Percentiles rank a stretch among this genome's conserved stretches.
Conservation (phyloP, 2,113 vertebrate genomes). For the Eudyptes chrysolophus region DNA sequence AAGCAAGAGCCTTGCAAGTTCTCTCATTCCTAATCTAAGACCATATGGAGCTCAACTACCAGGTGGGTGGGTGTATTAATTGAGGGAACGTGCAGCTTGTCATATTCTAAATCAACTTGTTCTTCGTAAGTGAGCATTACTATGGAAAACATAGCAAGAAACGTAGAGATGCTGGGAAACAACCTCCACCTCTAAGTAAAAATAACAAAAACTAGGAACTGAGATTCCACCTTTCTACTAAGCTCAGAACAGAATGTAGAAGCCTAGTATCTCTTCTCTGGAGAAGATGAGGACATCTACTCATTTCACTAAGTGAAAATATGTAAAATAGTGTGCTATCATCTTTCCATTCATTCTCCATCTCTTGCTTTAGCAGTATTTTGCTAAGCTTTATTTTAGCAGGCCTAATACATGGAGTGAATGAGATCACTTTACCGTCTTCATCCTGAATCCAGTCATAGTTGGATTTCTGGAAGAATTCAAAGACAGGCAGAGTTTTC, state of each 20-base stretch:
- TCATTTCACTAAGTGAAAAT: background rate
- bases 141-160: slow-evolving; percentile 10
- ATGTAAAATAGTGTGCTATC: background rate
- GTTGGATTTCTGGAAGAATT: background rate
- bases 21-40: background rate
- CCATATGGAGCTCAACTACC: slow-evolving; percentile 4
- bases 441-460: background rate
- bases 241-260: background rate
- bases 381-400: background rate
- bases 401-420: background rate
- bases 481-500: background rate
- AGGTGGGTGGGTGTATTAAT: background rate
- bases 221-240: background rate
- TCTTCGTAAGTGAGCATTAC: background rate
- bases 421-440: background rate
- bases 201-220: background rate
- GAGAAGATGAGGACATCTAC: background rate
- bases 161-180: background rate
- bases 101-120: background rate
- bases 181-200: background rate
- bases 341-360: background rate
- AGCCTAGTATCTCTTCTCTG: background rate
- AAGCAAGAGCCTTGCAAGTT: slow-evolving; percentile 24
- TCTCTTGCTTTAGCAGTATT: background rate
- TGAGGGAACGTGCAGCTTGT: background rate